Evolutionary conservation across 2,888 invertebrate species (phyloP), one percentile per base, ranked within the genome.

Genomic region (Thecocarcelia acutangulata): DNA sequence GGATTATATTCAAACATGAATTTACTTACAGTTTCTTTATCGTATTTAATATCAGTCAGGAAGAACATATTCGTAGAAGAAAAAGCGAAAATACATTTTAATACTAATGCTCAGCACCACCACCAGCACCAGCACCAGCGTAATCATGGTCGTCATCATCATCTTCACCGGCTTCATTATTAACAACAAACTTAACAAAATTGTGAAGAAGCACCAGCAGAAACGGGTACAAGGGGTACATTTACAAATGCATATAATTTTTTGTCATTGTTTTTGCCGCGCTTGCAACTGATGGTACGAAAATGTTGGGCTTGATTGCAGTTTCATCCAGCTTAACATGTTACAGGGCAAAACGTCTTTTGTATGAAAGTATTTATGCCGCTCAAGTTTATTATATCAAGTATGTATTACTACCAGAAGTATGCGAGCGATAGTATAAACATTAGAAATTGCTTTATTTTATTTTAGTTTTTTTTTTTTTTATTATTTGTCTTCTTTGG

Each of bases 381-480:
- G 15, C 46, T 21, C 24, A 56, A 61, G 52, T 79, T 79, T 79
- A 79, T 79, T 79, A 68, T 73, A 64, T 42, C 42, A 63, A 69
- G 40, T 64, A 70, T 28, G 61, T 52, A 63, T 73, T 54, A 63
- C 28, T 54, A 63, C 28, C 19, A 40, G 17, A n/a, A 33, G 52
- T 52, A 46, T 42, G 77, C 37, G n/a, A 40, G 77, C 37, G n/a
- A 40, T 77, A 24, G 19, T 58, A 58, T 64, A 28, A 63, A 64
- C 50, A 73, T 74, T 75, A 70, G 70, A 80, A 69, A 75, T 75
- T 70, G 80, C 50, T 74, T 52, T 46, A 72, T 58, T 33, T 42
- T 17, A 48, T 13, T 44, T 17, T 61, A 8, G 11, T 42, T 21
- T 59, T 24, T 24, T 24, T 24, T 24, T 5, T 37, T n/a, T n/a